A percentile compares a stretch with the other conserved stretches of the same genome.
Evolutionary conservation across 2,113 vertebrate species (phyloP).

Genomic region (Phoenicopterus ruber): DNA sequence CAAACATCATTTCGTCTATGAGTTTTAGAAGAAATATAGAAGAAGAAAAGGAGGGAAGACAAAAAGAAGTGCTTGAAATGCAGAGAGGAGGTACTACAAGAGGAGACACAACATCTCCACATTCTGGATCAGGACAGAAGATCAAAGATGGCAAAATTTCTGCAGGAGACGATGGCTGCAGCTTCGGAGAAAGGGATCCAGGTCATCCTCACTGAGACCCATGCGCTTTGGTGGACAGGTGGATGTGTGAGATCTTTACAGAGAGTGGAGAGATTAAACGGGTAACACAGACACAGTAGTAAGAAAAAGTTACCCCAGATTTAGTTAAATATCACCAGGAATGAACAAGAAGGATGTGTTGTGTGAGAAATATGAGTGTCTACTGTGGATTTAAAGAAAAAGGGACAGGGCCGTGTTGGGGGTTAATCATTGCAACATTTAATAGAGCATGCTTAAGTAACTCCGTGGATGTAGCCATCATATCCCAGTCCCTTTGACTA

Average conservation of each 20-base stretch:
- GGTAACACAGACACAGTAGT: neutral
- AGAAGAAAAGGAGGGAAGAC: neutral
- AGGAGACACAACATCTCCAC: neutral
- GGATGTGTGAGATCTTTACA: neutral
- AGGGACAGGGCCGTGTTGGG: neutral
- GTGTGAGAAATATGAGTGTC: neutral
- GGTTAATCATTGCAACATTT: neutral
- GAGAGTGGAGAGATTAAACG: neutral
- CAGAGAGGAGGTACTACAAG: neutral
- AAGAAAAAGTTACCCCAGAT: neutral
- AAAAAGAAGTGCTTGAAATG: neutral
- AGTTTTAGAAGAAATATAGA: neutral
- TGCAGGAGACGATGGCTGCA: neutral
- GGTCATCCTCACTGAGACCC: neutral
- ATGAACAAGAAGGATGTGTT: neutral
- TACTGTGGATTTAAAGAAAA: neutral
- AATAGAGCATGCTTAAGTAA: neutral
- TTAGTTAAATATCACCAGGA: neutral
- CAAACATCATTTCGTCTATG: neutral
- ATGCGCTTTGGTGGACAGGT: neutral
- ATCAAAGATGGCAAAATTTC: neutral
- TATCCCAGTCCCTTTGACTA: neutral
- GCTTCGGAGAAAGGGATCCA: neutral
- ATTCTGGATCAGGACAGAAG: neutral
- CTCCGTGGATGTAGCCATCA: neutral